Evolutionary conservation across 2,888 invertebrate genomes (phyloP).

Genomic region (Drosophila cognata): DNA sequence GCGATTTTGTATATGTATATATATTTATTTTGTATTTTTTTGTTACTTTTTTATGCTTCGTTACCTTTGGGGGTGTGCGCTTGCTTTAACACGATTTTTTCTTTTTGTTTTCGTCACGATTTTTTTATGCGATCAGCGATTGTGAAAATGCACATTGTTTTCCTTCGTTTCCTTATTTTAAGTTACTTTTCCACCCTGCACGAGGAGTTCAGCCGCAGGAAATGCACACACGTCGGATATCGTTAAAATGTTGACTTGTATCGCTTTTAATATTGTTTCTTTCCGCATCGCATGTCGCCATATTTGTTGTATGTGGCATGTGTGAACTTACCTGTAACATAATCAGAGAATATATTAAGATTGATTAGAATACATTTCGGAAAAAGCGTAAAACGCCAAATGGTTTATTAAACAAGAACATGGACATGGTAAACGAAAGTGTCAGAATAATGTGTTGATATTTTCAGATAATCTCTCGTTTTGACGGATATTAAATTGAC

Average conservation of each 20-base stretch:
- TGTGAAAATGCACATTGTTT: conserved; percentile 60
- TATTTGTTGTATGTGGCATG: conserved; percentile 28
- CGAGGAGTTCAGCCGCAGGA: conserved; percentile 53
- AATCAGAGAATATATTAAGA: conserved; percentile 54
- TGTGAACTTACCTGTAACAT: conserved; percentile 62
- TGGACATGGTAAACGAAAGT: not conserved
- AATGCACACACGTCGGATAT: conserved; percentile 74
- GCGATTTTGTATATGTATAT: conserved; percentile 3
- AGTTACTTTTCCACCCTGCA: conserved; percentile 12
- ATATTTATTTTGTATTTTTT: not conserved
- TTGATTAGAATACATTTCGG: conserved; percentile 48
- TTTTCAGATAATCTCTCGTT: not conserved
- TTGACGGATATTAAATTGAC: not conserved
- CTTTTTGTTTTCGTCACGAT: conserved; percentile 78
- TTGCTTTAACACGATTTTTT: conserved; percentile 15
- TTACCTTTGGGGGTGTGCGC: conserved; percentile 49
- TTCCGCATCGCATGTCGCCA: conserved; percentile 39
- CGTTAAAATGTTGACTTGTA: conserved; percentile 62
- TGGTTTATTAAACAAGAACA: conserved; percentile 10
- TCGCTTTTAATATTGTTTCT: conserved; percentile 38
- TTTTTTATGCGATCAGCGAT: conserved; percentile 56
- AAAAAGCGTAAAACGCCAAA: conserved; percentile 6
- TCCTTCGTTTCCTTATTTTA: conserved; percentile 11
- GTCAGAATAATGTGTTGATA: not conserved
- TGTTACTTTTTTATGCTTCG: conserved; percentile 60